Base-by-base conservation (phyloP, 2,888 invertebrate species). In the Pseudococcus jackbeardsleyi region DNA sequence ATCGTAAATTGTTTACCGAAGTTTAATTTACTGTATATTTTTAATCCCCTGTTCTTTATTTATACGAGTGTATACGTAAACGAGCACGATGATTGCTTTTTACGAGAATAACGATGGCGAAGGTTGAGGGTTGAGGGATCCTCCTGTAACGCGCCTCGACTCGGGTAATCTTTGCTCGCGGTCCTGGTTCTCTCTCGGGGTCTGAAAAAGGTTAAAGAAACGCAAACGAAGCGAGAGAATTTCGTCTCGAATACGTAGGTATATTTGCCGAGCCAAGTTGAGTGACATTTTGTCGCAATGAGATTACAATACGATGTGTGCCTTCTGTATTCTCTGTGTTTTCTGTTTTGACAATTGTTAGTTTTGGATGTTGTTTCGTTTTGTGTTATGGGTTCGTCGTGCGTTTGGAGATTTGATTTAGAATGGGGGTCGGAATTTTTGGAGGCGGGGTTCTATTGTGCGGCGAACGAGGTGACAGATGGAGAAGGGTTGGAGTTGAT, bases 171-270 rank as follows among this genome's bases (percentile, higher is more conserved):
- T 17, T 54, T 54, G 54, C 54, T 54, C n/a, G n/a, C 54, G n/a
- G 54, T 54, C 54, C n/a, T 54, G 17, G 54, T 54, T 54, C 54
- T 54, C 54, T 54, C 54, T 54, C 54, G 17, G n/a, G 54, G 50
- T 11, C 17, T 54, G 54, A n/a, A 54, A 54, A 54, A 54, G 54
- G 54, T n/a, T 54, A 54, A 54, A 54, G 54, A 54, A 54, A 54
- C 54, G 54, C 54, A 54, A 54, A 54, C 54, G 17, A 54, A 54
- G 54, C 54, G 54, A 54, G 54, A 54, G n/a, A 54, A 54, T 54
- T 54, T 54, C 54, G 54, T 54, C n/a, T 54, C 54, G 54, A 54
- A 54, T n/a, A 54, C 54, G 54, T 54, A 50, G 11, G 50, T 50
- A 54, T 54, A 54, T 54, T 54, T 54, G 8, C 54, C 17, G n/a